Evolutionary conservation across 2,888 invertebrate species (phyloP).

Genomic region (Heliconius ismenius): DNA sequence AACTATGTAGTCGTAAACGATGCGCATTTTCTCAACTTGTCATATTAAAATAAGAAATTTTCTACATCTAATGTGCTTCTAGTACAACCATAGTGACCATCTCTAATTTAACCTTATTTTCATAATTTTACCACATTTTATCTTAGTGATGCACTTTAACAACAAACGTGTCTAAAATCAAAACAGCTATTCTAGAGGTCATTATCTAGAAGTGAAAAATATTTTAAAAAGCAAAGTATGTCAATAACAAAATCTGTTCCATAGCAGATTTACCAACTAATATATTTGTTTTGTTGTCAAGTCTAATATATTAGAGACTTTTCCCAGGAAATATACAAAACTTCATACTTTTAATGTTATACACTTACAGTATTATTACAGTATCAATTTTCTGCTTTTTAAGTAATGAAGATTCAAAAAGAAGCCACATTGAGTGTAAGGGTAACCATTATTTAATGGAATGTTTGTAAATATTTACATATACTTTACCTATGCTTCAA

Average conservation of each 20-base stretch:
- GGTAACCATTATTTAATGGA: slow-evolving; percentile 26
- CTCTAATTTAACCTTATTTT: slow-evolving; percentile 10
- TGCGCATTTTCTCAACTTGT: slow-evolving; percentile 40
- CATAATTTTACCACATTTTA: not conserved
- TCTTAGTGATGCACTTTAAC: not conserved
- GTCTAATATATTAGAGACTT: not conserved
- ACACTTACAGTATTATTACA: not conserved
- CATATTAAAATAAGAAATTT: not conserved
- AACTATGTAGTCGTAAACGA: slow-evolving; percentile 40
- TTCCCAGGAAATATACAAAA: not conserved
- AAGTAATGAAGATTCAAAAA: not conserved
- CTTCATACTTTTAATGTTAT: no score
- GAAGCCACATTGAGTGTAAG: not conserved
- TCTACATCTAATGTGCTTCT: slow-evolving; percentile 10
- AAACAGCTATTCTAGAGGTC: not conserved
- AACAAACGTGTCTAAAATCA: no score
- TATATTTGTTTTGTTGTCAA: not conserved
- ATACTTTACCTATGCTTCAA: not conserved
- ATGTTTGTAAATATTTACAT: slow-evolving; percentile 25
- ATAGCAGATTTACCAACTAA: not conserved
- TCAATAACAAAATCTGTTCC: not conserved
- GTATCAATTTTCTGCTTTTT: not conserved
- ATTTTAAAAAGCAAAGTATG: not conserved
- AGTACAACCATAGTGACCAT: slow-evolving; percentile 14
- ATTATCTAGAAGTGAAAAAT: not conserved